A percentile compares a stretch with the other conserved stretches of the same genome.
phyloP scores from a whole-genome alignment of 2,797 vertebrate species.

The Champsocephalus esox region DNA sequence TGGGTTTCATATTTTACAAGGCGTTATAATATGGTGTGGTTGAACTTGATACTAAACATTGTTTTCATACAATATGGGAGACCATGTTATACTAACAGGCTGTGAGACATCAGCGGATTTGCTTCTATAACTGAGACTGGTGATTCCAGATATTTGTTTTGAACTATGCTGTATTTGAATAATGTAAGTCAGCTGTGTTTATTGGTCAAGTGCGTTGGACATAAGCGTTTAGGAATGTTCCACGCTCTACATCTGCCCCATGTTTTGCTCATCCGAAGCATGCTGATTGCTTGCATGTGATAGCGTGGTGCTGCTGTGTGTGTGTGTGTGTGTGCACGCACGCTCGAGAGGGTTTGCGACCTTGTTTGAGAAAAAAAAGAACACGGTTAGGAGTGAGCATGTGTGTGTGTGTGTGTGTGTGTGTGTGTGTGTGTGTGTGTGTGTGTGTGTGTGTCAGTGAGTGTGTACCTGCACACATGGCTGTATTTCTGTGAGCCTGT shows the following conservation, averaged over 20 bases:
- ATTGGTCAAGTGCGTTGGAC: conserved; percentile 40
- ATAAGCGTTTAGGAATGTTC: conserved; percentile 48
- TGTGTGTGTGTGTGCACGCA: no score
- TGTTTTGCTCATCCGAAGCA: conserved; percentile 59
- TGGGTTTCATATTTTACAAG: conserved; percentile 25
- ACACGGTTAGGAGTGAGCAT: conserved; percentile 11
- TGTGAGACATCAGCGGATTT: conserved; percentile 34
- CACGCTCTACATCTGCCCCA: conserved; percentile 45
- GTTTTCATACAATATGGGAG: conserved; percentile 8
- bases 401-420: background rate
- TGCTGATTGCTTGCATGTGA: conserved; percentile 64
- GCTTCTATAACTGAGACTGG: conserved; percentile 25
- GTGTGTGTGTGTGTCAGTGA: no score
- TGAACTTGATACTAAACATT: conserved; percentile 17
- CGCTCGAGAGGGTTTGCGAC: conserved; percentile 30
- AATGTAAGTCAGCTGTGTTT: conserved; percentile 55
- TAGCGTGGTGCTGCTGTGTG: conserved; percentile 7
- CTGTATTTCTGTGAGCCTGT: conserved; percentile 30
- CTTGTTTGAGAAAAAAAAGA: conserved; percentile 28
- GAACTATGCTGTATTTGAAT: conserved; percentile 25
- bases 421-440: background rate
- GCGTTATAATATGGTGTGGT: conserved; percentile 27
- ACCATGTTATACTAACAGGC: conserved; percentile 29
- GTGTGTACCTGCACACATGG: conserved; percentile 40
- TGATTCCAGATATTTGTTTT: conserved; percentile 49